Conservation (phyloP, 1,140 invertebrate species). For the Heliothis subflexa region DNA sequence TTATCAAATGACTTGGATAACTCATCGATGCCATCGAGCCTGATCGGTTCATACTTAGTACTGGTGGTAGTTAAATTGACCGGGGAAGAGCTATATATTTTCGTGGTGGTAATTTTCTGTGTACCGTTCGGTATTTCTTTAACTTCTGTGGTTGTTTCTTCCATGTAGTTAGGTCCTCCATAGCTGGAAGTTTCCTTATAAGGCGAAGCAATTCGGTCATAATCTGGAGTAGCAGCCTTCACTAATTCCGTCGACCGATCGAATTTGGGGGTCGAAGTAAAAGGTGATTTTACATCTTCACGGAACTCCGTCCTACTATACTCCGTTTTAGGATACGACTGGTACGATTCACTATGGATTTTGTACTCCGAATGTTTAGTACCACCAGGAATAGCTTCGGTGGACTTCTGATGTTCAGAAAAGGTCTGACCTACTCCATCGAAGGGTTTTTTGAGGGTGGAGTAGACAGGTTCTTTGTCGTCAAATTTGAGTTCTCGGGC, state of each 20-base stretch:
- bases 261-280: slow-evolving; percentile 78
- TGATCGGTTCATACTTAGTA: slow-evolving; percentile 83
- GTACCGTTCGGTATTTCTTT: slow-evolving; percentile 85
- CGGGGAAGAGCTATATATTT: slow-evolving; percentile 84
- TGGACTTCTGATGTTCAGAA: slow-evolving; percentile 76
- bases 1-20: slow-evolving; percentile 81
- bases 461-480: slow-evolving; percentile 79
- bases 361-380: slow-evolving; percentile 76
- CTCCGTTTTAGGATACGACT: slow-evolving; percentile 74
- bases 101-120: slow-evolving; percentile 84
- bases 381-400: slow-evolving; percentile 78
- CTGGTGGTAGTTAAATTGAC: slow-evolving; percentile 83
- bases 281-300: slow-evolving; percentile 78
- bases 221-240: slow-evolving; percentile 75
- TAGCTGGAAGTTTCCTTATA: slow-evolving; percentile 74
- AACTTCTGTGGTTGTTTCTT: slow-evolving; percentile 84
- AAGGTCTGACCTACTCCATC: slow-evolving; percentile 79
- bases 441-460: slow-evolving; percentile 72
- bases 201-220: slow-evolving; percentile 76
- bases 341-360: slow-evolving; percentile 79
- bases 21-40: slow-evolving; percentile 83
- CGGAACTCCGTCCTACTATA: slow-evolving; percentile 68
- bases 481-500: slow-evolving; percentile 84
- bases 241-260: slow-evolving; percentile 71
- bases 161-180: slow-evolving; percentile 80